Base-by-base conservation (phyloP, 2,888 invertebrate genomes). In the Agrenia bidenticulata region DNA sequence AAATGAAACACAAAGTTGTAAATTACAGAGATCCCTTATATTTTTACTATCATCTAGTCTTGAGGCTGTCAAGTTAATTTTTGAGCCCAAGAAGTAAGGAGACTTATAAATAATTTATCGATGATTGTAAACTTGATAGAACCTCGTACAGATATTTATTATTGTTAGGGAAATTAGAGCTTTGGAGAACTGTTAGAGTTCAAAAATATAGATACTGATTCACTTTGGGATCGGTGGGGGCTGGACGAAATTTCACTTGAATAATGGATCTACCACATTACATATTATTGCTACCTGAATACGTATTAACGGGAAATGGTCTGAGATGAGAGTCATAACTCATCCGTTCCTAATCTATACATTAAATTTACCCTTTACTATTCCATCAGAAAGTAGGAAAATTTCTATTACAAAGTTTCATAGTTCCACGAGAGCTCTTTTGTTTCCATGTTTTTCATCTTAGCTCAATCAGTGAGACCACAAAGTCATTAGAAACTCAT, bases 401-500 rank as follows among this genome's bases (percentile, higher is more conserved):
- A 19, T 17, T 15, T 45, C 19, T 45, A 45, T 45, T 17, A 5
- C n/a, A 5, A 5, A 5, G 4, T 5, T 4, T 9, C 4, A 45
- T 9, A 17, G n/a, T 5, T 15, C 19, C 15, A 9, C 5, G 45
- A 45, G 15, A 45, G 45, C 4, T 5, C 17, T n/a, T 45, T 32
- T 32, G 32, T 32, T 32, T 32, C 11, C 32, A 32, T 32, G 5
- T 11, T 32, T 11, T 32, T 11, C 32, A 7, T 32, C 11, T 4
- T 5, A 45, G 5, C 19, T n/a, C 45, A 45, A 45, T 45, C 45
- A 45, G 45, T 15, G 4, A 5, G 15, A 45, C 45, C n/a, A 45
- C 45, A 19, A 45, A 45, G 45, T 45, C 45, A 45, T 45, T 45
- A 45, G 45, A 45, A 5, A 45, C 19, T 15, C 17, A 17, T 45